Evolutionary conservation across 1,140 invertebrate species (phyloP).

Genomic region (Microvelia longipes): DNA sequence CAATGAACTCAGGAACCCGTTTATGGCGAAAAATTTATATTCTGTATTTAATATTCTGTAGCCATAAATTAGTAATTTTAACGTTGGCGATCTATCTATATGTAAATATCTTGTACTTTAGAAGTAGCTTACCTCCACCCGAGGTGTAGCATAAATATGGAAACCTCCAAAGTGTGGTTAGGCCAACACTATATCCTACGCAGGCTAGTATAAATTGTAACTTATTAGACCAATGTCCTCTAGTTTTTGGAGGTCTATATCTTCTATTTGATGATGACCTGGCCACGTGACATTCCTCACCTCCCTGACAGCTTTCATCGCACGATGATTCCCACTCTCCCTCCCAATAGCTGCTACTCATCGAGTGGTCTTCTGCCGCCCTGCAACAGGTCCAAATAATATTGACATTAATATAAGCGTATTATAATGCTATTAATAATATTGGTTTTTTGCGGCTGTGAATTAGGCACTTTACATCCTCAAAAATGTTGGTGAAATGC

Average conservation of each 20-base stretch:
- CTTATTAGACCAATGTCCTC: conserved; percentile 76
- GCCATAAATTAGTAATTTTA: no score
- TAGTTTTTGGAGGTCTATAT: conserved; percentile 15
- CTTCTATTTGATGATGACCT: background rate
- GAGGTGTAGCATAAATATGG: conserved; percentile 71
- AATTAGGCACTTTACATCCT: no score
- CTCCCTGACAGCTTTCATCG: conserved; percentile 11
- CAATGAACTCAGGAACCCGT: no score
- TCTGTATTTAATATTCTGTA: no score
- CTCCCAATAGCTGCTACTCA: conserved; percentile 13
- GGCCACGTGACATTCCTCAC: conserved; percentile 15
- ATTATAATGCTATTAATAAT: no score
- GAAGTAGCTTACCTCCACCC: conserved; percentile 49
- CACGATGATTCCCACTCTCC: conserved; percentile 12
- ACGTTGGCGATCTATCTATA: no score
- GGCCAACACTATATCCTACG: conserved; percentile 78
- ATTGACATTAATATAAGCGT: background rate
- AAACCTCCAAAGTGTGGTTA: conserved; percentile 83
- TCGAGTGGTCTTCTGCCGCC: conserved; percentile 15
- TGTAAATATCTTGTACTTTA: no score
- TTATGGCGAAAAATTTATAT: no score
- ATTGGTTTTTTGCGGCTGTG: no score
- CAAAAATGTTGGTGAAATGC: no score
- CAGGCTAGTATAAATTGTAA: conserved; percentile 78
- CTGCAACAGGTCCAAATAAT: conserved; percentile 1